Evolutionary conservation across 2,113 vertebrate species (phyloP).

Genomic region (Sander lucioperca): DNA sequence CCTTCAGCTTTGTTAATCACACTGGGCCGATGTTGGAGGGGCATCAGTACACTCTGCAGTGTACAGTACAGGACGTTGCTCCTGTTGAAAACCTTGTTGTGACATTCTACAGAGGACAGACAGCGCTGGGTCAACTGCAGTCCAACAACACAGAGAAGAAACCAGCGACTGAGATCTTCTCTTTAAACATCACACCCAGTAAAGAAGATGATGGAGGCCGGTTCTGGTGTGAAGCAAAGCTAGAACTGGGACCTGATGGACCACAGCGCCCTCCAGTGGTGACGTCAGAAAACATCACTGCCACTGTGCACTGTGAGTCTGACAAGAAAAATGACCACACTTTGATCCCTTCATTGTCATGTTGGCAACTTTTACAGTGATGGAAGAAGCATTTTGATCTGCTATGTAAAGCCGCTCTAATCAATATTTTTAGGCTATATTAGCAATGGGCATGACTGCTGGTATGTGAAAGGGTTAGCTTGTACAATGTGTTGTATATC

Average conservation of each 20-base stretch:
- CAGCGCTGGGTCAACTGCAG: fast-evolving
- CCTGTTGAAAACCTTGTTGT: slow-evolving; percentile 49
- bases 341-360: background rate
- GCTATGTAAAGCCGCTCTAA: background rate
- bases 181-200: background rate
- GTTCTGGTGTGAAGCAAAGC: slow-evolving; percentile 56
- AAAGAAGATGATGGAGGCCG: slow-evolving; percentile 42
- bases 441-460: background rate
- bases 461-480: too few species aligned
- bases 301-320: slow-evolving; percentile 66
- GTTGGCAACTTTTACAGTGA: background rate
- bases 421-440: background rate
- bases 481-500: background rate
- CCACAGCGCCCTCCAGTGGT: background rate
- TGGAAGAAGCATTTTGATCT: background rate
- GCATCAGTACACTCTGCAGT: slow-evolving; percentile 52
- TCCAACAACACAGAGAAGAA: fast-evolving
- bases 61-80: slow-evolving; percentile 47
- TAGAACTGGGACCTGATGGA: slow-evolving; percentile 43
- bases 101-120: slow-evolving; percentile 59
- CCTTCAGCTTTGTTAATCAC: slow-evolving; percentile 27
- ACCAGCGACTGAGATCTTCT: slow-evolving; percentile 2
- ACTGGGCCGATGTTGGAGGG: slow-evolving; percentile 45
- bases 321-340: background rate
- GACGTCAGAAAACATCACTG: background rate